Conservation (phyloP, 2,888 invertebrate genomes). For the Limnephilus rhombicus region DNA sequence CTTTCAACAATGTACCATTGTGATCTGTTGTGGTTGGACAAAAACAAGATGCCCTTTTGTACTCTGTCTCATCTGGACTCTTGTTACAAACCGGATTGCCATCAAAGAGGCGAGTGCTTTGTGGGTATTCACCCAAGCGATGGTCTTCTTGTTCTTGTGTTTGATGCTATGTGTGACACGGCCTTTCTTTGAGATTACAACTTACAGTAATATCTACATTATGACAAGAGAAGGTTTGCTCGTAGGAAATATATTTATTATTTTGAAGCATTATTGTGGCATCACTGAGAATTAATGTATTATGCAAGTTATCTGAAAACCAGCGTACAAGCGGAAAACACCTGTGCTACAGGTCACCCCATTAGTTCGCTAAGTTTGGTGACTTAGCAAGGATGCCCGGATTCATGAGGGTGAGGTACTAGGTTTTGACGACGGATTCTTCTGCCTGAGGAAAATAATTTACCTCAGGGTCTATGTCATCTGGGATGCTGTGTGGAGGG, state of each 20-base stretch:
- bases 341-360: no score
- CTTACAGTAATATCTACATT: not conserved
- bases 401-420: no score
- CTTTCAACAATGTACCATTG: not conserved
- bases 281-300: no score
- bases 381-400: no score
- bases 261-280: no score
- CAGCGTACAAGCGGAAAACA: no score
- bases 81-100: not conserved
- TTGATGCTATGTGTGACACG: not conserved
- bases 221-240: not conserved
- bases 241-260: not conserved
- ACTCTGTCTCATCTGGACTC: not conserved
- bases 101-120: conserved; percentile 4
- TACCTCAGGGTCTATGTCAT: no score
- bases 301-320: no score
- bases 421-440: no score
- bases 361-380: no score
- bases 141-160: not conserved
- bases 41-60: not conserved
- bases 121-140: not conserved
- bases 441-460: no score
- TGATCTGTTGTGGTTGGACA: not conserved
- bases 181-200: not conserved
- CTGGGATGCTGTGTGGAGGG: no score